phyloP scores from a whole-genome alignment of 2,888 invertebrate species.

The Nycteola revayana region DNA sequence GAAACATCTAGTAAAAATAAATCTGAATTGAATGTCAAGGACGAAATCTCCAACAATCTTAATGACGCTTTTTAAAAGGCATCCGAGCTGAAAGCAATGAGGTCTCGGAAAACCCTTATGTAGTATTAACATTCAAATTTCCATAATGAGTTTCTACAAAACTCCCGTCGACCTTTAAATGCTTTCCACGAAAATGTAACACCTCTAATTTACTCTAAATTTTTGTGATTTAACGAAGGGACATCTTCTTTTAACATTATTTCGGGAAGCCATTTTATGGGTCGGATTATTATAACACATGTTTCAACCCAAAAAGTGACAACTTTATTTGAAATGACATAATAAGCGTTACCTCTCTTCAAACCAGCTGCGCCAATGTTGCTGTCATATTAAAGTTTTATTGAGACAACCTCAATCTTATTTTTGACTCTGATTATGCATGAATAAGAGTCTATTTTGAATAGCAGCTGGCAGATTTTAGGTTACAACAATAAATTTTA shows the following conservation, averaged over 20 bases:
- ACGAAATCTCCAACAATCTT: too few relatives aligned
- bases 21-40: too few relatives aligned
- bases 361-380: constrained; percentile 30
- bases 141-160: constrained; percentile 26
- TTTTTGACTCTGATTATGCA: constrained; percentile 9
- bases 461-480: constrained; percentile 15
- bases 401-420: constrained; percentile 1
- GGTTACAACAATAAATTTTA: constrained; percentile 18
- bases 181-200: constrained; percentile 47
- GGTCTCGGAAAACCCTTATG: constrained; percentile 20
- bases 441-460: constrained; percentile 14
- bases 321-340: constrained; percentile 41
- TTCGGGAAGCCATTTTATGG: constrained; percentile 49
- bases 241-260: constrained; percentile 50
- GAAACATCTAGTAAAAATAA: too few relatives aligned
- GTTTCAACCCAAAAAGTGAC: constrained; percentile 39
- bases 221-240: constrained; percentile 61
- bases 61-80: too few relatives aligned
- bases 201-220: constrained; percentile 65
- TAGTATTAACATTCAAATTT: constrained; percentile 33
- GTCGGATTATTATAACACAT: constrained; percentile 57
- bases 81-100: too few relatives aligned
- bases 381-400: constrained; percentile 35
- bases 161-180: constrained; percentile 32
- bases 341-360: constrained; percentile 36